A percentile compares a stretch with the other conserved stretches of the same genome.
These are phyloP conservation scores for Drosophila bifasciata DNA, from an alignment of 1,140 invertebrate genomes.

Conservation along the genomic window DNA sequence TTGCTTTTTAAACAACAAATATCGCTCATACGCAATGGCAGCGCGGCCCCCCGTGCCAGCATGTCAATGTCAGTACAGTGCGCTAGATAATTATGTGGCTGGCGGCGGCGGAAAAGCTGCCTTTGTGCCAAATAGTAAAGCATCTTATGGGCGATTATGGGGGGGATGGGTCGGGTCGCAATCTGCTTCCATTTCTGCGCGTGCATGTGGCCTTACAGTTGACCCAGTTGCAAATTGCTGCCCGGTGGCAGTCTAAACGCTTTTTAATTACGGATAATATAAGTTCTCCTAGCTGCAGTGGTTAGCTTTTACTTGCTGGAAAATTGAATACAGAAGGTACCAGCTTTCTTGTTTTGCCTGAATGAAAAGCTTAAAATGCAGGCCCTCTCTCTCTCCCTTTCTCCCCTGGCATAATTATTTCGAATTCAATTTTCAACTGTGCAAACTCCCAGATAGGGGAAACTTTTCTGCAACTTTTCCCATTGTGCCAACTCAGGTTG, in stretches of 20 bases:
- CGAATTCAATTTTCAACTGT: slow-evolving; percentile 30
- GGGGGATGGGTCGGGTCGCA: slow-evolving; percentile 3
- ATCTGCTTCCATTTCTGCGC: slow-evolving; percentile 11
- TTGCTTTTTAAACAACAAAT: slow-evolving; percentile 33
- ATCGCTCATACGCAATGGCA: slow-evolving; percentile 69
- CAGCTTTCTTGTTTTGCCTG: slow-evolving; percentile 8
- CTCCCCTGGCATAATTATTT: neutral
- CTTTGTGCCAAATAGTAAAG: slow-evolving; percentile 69
- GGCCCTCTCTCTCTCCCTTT: neutral
- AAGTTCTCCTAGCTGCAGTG: slow-evolving; percentile 21
- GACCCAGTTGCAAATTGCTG: slow-evolving; percentile 48
- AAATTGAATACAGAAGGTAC: slow-evolving; percentile 11
- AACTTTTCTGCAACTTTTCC: slow-evolving; percentile 34
- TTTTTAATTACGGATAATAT: slow-evolving; percentile 44
- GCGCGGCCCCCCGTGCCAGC: slow-evolving; percentile 29
- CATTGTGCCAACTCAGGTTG: slow-evolving; percentile 11
- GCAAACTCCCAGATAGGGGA: neutral
- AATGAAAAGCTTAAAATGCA: slow-evolving; percentile 29
- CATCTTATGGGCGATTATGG: slow-evolving; percentile 63
- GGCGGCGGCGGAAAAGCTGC: slow-evolving; percentile 32
- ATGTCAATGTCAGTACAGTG: slow-evolving; percentile 74
- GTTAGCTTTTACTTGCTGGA: neutral
- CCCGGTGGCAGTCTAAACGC: neutral
- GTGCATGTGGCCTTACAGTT: slow-evolving; percentile 38
- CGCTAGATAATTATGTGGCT: slow-evolving; percentile 66